Conservation (phyloP, 2,888 invertebrate genomes). For the Liposcelis brunnea region DNA sequence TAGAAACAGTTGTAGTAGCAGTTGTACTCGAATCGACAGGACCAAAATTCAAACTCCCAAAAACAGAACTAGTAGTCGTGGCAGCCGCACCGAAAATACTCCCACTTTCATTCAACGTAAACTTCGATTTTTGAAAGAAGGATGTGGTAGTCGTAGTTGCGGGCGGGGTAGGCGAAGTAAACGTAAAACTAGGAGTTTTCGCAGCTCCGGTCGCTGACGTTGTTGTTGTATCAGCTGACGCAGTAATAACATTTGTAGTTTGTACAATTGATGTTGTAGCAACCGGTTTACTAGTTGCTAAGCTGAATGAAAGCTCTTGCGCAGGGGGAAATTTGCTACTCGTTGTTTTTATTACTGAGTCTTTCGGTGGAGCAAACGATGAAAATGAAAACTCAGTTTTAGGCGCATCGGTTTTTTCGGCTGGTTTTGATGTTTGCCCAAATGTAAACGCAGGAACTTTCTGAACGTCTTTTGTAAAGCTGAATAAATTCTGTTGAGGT, state of each 20-base stretch:
- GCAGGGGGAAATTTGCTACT: background rate
- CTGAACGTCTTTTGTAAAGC: no score
- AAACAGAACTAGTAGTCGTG: no score
- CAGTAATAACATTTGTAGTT: constrained; percentile 4
- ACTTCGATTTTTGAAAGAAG: no score
- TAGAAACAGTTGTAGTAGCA: no score
- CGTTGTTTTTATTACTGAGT: background rate
- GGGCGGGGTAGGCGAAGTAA: constrained; percentile 8
- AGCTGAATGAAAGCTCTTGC: background rate
- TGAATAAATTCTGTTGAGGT: no score
- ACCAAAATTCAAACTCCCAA: no score
- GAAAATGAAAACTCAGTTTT: background rate
- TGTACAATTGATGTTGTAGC: background rate
- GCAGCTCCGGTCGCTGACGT: background rate
- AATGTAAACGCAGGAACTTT: no score
- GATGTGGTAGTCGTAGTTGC: background rate
- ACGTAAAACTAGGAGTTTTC: constrained; percentile 3
- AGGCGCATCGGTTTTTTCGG: no score
- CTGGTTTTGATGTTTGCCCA: no score
- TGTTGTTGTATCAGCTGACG: background rate
- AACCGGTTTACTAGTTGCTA: constrained; percentile 3
- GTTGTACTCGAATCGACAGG: no score
- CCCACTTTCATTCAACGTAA: no score
- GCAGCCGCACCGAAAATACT: no score
- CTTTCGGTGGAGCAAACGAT: background rate